A percentile compares a stretch with the other conserved stretches of the same genome.
phyloP scores from a whole-genome alignment of 2,797 vertebrate genomes.

The Poliocrania exsul region DNA sequence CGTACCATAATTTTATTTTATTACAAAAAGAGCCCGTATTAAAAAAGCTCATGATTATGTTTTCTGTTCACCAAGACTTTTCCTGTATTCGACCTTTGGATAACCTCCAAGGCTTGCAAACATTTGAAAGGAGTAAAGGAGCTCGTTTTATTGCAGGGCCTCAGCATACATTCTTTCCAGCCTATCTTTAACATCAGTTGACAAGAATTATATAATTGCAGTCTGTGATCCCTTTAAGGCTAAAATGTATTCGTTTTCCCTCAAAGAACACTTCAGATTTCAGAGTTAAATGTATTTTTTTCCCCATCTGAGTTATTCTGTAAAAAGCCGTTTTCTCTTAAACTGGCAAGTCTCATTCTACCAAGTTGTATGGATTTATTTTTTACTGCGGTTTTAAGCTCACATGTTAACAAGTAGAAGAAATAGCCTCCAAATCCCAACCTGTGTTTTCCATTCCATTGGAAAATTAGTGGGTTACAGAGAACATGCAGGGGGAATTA shows the following conservation, averaged over 20 bases:
- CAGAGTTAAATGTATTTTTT: constrained; percentile 55
- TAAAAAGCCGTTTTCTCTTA: constrained; percentile 41
- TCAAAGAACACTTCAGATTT: constrained; percentile 89
- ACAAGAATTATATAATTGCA: constrained; percentile 97
- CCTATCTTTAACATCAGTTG: constrained; percentile 92
- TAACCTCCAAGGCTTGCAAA: constrained; percentile 84
- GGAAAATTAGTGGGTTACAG: constrained; percentile 46
- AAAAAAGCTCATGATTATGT: constrained; percentile 76
- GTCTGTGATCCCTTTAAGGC: constrained; percentile 89
- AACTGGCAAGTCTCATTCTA: constrained; percentile 29
- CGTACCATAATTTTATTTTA: constrained; percentile 77
- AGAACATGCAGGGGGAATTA: constrained; percentile 30
- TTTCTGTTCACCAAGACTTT: constrained; percentile 78
- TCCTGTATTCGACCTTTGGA: constrained; percentile 85
- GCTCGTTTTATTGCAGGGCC: constrained; percentile 79
- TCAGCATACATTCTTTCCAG: constrained; percentile 82
- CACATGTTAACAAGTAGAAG: constrained; percentile 54
- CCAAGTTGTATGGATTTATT: constrained; percentile 23
- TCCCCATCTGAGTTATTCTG: constrained; percentile 36
- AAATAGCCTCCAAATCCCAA: constrained; percentile 31
- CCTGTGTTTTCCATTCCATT: constrained; percentile 53
- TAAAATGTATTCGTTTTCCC: constrained; percentile 83
- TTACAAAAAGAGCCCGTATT: constrained; percentile 72
- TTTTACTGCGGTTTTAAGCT: constrained; percentile 50
- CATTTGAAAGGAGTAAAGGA: constrained; percentile 86